Percentiles rank a stretch among this genome's conserved stretches.
phyloP scores from a whole-genome alignment of 2,797 vertebrate species.

The Phaenicophaeus curvirostris region DNA sequence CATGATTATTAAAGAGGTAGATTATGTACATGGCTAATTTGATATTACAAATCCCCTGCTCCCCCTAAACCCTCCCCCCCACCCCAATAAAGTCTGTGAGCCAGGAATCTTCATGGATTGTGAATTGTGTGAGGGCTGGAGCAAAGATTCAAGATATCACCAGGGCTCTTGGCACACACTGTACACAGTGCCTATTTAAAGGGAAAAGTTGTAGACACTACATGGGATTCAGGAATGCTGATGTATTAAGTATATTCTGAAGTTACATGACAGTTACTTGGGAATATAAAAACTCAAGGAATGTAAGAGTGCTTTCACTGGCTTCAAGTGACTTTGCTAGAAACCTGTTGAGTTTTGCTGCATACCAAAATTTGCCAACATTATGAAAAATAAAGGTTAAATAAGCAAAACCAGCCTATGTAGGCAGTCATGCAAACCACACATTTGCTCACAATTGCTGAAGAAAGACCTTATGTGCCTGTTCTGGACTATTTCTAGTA shows the following conservation, averaged over 20 bases:
- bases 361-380: neutral
- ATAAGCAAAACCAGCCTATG: neutral
- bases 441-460: neutral
- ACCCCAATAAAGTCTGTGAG: neutral
- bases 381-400: neutral
- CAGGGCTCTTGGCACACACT: neutral
- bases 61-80: too few relatives aligned
- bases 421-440: neutral
- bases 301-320: neutral
- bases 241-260: neutral
- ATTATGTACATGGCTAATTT: neutral
- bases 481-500: neutral
- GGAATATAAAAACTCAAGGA: neutral
- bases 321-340: neutral
- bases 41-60: neutral
- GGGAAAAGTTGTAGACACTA: neutral
- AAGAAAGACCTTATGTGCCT: neutral
- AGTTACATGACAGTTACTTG: neutral
- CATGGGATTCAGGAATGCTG: neutral
- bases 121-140: neutral
- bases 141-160: rapidly evolving
- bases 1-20: neutral
- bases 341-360: neutral
- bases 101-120: neutral
- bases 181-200: neutral